phyloP scores from a whole-genome alignment of 2,113 vertebrate genomes.

The Vulpes vulpes region DNA sequence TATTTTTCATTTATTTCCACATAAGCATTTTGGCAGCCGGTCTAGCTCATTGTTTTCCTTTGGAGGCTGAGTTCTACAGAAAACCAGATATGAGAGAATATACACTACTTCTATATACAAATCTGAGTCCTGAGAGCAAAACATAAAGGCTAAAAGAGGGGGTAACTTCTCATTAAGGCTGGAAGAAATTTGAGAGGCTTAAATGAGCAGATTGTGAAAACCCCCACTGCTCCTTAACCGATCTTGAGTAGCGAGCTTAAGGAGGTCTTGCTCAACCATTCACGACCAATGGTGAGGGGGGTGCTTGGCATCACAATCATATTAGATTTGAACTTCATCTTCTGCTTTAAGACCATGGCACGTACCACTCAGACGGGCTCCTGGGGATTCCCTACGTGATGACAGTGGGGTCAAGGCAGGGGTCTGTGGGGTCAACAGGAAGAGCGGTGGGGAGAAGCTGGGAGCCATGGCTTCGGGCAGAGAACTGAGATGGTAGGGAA shows the following conservation, averaged over 20 bases:
- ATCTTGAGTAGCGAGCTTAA: not conserved
- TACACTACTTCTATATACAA: conserved; percentile 44
- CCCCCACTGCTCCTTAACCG: not conserved
- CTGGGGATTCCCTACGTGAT: conserved; percentile 85
- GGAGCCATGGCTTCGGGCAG: conserved; percentile 90
- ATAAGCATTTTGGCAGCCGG: not conserved
- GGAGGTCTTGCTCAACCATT: conserved; percentile 52
- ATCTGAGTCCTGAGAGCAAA: conserved; percentile 65
- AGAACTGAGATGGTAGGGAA: conserved; percentile 86
- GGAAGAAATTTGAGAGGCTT: conserved; percentile 59
- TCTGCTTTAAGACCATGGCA: conserved; percentile 86
- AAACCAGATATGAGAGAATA: conserved; percentile 19
- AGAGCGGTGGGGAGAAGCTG: conserved; percentile 93
- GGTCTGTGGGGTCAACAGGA: conserved; percentile 89
- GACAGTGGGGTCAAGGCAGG: conserved; percentile 89
- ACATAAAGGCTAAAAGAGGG: conserved; percentile 20
- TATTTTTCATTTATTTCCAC: not conserved
- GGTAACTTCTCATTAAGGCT: conserved; percentile 59
- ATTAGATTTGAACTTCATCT: conserved; percentile 88
- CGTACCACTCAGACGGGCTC: conserved; percentile 79
- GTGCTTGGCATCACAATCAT: not conserved
- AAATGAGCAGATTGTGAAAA: conserved; percentile 44
- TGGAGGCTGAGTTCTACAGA: conserved; percentile 43
- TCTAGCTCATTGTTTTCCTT: not conserved
- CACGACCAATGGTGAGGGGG: conserved; percentile 24